Evolutionary conservation across 2,797 vertebrate genomes (phyloP).

Genomic region (Brachyrhaphis roseni): DNA sequence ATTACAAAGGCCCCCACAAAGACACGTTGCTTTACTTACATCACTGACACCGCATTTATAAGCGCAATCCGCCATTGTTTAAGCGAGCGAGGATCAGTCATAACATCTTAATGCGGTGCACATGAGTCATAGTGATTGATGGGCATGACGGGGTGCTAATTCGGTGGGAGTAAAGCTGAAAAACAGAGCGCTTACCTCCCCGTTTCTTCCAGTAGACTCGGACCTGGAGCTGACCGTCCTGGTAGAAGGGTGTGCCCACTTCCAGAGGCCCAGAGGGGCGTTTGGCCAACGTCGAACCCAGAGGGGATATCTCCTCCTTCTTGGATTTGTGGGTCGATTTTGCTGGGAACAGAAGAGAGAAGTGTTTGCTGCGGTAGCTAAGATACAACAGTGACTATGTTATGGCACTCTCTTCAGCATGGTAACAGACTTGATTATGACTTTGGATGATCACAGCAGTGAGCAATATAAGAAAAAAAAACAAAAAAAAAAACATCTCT

Average conservation of each 20-base stretch:
- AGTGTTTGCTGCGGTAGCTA: slow-evolving; percentile 61
- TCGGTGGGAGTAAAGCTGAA: slow-evolving; percentile 47
- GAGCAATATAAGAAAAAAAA: slow-evolving; percentile 9
- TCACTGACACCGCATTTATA: slow-evolving; percentile 45
- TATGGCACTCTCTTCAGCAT: slow-evolving; percentile 55
- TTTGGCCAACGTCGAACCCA: slow-evolving; percentile 79
- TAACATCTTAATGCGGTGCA: slow-evolving; percentile 52
- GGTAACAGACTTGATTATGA: slow-evolving; percentile 60
- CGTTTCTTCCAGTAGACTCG: slow-evolving; percentile 96
- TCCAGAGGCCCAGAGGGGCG: slow-evolving; percentile 84
- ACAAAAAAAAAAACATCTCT: slow-evolving; percentile 19
- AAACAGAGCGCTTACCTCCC: slow-evolving; percentile 81
- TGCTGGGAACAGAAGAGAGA: slow-evolving; percentile 62
- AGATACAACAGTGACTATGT: slow-evolving; percentile 52
- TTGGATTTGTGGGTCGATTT: slow-evolving; percentile 71
- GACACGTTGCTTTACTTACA: slow-evolving; percentile 65
- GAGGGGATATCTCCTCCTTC: slow-evolving; percentile 77
- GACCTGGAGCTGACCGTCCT: slow-evolving; percentile 91
- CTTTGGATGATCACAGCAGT: slow-evolving; percentile 51
- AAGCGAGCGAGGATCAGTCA: slow-evolving; percentile 47
- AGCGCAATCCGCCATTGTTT: slow-evolving; percentile 47
- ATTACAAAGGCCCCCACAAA: slow-evolving; percentile 53
- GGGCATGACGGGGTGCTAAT: slow-evolving; percentile 54
- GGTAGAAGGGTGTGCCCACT: slow-evolving; percentile 91
- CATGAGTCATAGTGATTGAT: slow-evolving; percentile 63